Conservation (phyloP, 2,113 vertebrate genomes). For the Dolichotis patagonum region DNA sequence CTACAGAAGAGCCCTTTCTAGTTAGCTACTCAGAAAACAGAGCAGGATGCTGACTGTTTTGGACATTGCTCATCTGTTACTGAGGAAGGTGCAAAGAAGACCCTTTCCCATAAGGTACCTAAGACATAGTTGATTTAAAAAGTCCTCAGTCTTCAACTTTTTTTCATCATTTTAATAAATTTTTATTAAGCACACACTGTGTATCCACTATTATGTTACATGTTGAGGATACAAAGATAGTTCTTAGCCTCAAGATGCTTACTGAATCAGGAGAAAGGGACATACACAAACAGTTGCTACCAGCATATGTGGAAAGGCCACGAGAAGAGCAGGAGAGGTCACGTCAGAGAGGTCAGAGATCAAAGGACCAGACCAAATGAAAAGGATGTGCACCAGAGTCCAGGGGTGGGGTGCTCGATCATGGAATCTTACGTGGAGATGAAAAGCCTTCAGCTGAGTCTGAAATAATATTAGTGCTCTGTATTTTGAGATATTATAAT, state of each 20-base stretch:
- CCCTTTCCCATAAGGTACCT: not conserved
- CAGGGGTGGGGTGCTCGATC: not conserved
- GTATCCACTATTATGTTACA: not conserved
- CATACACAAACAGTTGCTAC: not conserved
- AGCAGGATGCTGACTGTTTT: not conserved
- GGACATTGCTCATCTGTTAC: not conserved
- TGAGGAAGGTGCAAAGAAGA: not conserved
- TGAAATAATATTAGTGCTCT: not conserved
- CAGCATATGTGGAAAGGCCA: not conserved
- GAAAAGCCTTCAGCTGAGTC: not conserved
- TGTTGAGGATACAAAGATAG: not conserved
- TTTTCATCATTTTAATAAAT: constrained; percentile 37
- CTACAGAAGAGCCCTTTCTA: not conserved
- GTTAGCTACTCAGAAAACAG: not conserved
- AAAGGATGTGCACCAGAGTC: not conserved
- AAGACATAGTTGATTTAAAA: not conserved
- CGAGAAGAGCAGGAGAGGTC: not conserved
- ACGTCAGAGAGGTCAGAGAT: rapidly evolving
- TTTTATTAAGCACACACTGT: not conserved
- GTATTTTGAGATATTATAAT: constrained; percentile 23
- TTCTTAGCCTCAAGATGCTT: not conserved
- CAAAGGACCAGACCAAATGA: not conserved
- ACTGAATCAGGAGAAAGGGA: not conserved
- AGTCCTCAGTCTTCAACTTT: not conserved
- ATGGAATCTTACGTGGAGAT: not conserved